Evolutionary conservation across 1,140 invertebrate species (phyloP).

Genomic region (Scaptodrosophila lebanonensis): DNA sequence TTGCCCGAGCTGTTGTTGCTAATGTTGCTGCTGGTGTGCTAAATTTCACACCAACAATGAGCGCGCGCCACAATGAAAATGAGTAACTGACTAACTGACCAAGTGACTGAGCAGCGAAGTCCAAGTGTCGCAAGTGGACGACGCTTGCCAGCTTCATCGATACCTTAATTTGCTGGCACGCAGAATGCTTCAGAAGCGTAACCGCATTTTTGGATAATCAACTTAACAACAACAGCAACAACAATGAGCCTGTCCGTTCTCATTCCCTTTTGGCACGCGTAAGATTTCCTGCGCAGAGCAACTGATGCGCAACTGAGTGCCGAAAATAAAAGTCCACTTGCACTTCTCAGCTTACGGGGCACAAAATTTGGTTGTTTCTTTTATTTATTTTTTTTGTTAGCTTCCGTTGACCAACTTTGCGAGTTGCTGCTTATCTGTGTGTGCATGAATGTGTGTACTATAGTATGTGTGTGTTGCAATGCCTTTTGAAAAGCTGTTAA

Average conservation of each 20-base stretch:
- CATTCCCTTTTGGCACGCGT: conserved; percentile 47
- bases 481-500: conserved; percentile 73
- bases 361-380: conserved; percentile 9
- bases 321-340: conserved; percentile 45
- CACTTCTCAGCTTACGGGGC: too few relatives aligned
- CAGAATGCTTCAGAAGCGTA: conserved; percentile 15
- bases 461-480: conserved; percentile 50
- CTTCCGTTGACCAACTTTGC: too few relatives aligned
- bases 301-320: conserved; percentile 38
- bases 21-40: conserved; percentile 45
- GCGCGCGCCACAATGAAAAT: conserved; percentile 71
- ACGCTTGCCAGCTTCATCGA: conserved; percentile 55
- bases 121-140: conserved; percentile 12
- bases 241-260: conserved; percentile 17
- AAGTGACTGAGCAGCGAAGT: conserved; percentile 13
- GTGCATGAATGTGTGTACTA: conserved; percentile 43
- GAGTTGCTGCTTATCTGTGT: conserved; percentile 66
- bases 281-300: conserved; percentile 60
- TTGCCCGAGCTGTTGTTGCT: conserved; percentile 18
- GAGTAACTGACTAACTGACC: conserved; percentile 44
- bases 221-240: conserved; percentile 47
- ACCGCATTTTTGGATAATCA: conserved; percentile 73
- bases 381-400: conserved; percentile 25
- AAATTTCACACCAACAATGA: conserved; percentile 75
- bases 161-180: conserved; percentile 70